A percentile compares a stretch with the other conserved stretches of the same genome.
Evolutionary conservation across 2,113 vertebrate species (phyloP).

Genomic region (Varanus salvator): DNA sequence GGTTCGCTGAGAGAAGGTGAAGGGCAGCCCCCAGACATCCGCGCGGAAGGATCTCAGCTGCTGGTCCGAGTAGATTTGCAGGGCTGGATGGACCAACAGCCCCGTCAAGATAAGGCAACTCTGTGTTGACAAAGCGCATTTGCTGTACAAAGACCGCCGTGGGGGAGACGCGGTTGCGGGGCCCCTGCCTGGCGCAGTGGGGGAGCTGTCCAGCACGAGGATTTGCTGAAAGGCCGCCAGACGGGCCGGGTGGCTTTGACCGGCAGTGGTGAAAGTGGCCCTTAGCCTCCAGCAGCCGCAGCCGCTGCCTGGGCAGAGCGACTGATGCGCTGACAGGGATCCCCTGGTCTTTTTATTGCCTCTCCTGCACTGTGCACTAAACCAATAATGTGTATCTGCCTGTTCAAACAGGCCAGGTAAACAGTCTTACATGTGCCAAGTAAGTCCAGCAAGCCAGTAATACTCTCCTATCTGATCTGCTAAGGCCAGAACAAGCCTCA

Average conservation of each 20-base stretch:
- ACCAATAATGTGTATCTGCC: background rate
- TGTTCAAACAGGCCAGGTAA: constrained; percentile 6
- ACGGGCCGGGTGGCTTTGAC: fast-evolving
- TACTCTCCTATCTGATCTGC: background rate
- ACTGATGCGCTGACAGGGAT: background rate
- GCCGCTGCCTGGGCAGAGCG: background rate
- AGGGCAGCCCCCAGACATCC: background rate
- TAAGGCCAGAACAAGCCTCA: background rate
- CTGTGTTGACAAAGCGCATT: background rate
- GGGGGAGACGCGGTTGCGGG: too few relatives aligned
- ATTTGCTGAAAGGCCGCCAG: background rate
- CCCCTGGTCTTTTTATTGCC: background rate
- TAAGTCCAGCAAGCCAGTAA: background rate
- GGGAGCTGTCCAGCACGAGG: constrained; percentile 16
- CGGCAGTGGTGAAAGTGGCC: background rate
- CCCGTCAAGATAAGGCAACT: too few relatives aligned
- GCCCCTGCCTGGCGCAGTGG: fast-evolving
- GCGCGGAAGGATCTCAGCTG: background rate
- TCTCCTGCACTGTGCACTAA: background rate
- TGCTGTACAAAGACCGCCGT: background rate
- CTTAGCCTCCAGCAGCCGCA: too few relatives aligned
- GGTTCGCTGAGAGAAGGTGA: background rate
- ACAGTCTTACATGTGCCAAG: background rate
- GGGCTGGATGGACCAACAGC: background rate
- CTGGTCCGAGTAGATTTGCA: background rate